phyloP scores from a whole-genome alignment of 2,113 vertebrate species.

The Xenotilapia flavipinnis region DNA sequence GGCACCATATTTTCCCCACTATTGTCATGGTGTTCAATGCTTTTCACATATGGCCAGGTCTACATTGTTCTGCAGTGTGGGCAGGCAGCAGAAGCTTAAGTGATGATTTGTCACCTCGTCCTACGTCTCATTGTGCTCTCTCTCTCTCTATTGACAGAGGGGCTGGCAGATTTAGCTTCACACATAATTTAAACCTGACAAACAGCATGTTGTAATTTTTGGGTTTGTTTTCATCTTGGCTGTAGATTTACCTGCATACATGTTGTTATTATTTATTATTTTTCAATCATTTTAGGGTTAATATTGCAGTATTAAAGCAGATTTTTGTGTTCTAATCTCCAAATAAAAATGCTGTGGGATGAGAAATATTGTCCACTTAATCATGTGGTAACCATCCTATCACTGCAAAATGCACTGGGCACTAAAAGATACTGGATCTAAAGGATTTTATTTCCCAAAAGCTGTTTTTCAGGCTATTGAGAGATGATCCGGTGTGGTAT shows the following conservation, averaged over 20 bases:
- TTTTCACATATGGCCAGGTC: conserved; percentile 26
- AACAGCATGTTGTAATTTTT: not conserved
- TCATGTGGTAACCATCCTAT: not conserved
- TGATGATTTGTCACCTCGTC: conserved; percentile 55
- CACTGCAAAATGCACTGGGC: not conserved
- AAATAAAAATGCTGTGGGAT: not conserved
- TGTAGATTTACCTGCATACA: not conserved
- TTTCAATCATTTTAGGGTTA: not conserved
- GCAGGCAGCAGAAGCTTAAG: conserved; percentile 55
- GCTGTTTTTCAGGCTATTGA: conserved; percentile 15
- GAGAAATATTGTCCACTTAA: not conserved
- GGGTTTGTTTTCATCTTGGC: not conserved
- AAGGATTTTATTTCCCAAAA: not conserved
- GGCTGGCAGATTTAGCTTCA: conserved; percentile 8
- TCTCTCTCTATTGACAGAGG: conserved; percentile 22
- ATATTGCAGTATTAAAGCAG: not conserved
- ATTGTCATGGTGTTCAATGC: conserved; percentile 16
- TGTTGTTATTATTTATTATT: not conserved
- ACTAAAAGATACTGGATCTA: not conserved
- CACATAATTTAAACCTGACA: conserved; percentile 27
- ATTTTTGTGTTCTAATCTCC: not conserved
- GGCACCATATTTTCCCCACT: not conserved
- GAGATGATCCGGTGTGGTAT: not conserved
- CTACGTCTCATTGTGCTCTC: conserved; percentile 36
- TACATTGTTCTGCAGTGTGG: conserved; percentile 43